Evolutionary conservation across 2,888 invertebrate species (phyloP).

Genomic region (Terebella lapidaria): DNA sequence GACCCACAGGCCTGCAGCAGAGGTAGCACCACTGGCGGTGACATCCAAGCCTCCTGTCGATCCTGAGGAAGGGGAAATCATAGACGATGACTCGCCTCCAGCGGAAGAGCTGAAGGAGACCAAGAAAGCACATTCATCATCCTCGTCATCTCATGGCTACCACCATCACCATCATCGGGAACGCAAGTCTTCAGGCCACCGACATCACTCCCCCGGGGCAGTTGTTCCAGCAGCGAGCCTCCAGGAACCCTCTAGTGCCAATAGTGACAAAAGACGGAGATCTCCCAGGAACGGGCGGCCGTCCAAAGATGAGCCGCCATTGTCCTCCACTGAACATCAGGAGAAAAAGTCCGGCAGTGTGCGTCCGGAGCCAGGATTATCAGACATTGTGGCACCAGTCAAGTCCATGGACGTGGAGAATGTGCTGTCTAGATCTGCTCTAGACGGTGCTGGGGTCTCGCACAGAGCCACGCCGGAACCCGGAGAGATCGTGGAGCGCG

Average conservation of each 20-base stretch:
- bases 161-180: slow-evolving; percentile 1
- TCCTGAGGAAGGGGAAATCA: neutral
- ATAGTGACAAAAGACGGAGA: neutral
- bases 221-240: neutral
- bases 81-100: neutral
- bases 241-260: neutral
- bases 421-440: neutral
- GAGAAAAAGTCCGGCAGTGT: neutral
- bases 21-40: neutral
- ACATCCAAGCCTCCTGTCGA: neutral
- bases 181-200: neutral
- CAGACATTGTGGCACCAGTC: too few species aligned
- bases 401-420: neutral
- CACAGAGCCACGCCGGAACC: neutral
- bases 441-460: neutral
- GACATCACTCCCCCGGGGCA: neutral
- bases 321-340: neutral
- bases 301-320: neutral
- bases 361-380: neutral
- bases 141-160: neutral
- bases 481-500: neutral
- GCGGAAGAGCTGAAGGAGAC: neutral
- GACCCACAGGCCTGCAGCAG: neutral
- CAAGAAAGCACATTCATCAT: neutral
- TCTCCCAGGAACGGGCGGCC: neutral